Base-by-base conservation (phyloP, 1,140 invertebrate genomes). In the Hylaeus anthracinus region DNA sequence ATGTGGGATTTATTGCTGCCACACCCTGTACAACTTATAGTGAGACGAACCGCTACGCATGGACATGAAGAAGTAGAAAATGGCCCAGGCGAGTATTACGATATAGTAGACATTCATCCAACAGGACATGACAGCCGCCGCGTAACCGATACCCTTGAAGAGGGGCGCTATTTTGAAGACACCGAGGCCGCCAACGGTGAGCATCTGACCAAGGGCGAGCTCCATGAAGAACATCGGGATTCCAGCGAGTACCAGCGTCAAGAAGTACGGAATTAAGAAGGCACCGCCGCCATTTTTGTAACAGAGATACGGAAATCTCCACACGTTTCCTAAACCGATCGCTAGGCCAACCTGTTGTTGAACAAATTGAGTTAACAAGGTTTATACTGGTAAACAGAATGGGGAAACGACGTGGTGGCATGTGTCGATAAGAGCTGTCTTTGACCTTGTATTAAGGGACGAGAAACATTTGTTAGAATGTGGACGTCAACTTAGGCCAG, bases 41-140 rank as follows among this genome's bases (percentile, higher is more conserved):
- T 37, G 48, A 2, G 48, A 88, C 80, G 78, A 69, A 91, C 91
- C 91, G 0, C 95, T 95, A n/a, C 95, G 95, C 88, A 98, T 96
- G 1, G 97, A 97, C 51, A 97, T 96, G 76, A 98, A 96, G 86
- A 97, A 96, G 93, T 99, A 99, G 92, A 99, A 99, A 2, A 99
- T 95, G 0, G 98, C 98, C 98, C 98, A 99, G 15, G 98, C 98
- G 72, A 99, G 98, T 89, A 99, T 98, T 0, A 98, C 99, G 93
- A 99, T 99, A 94, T 99, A 99, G 92, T 99, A 99, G 96, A 99
- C 99, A 51, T 98, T 98, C 95, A 99, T 98, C 94, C 99, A 99
- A 82, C 98, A 95, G 90, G 98, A 98, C 86, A 99, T 98, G 82
- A 99, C 95, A 91, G 98, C 99, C 84, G 99, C 99, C 0, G 98